phyloP scores from a whole-genome alignment of 2,113 vertebrate genomes.

The Capricornis sumatraensis region DNA sequence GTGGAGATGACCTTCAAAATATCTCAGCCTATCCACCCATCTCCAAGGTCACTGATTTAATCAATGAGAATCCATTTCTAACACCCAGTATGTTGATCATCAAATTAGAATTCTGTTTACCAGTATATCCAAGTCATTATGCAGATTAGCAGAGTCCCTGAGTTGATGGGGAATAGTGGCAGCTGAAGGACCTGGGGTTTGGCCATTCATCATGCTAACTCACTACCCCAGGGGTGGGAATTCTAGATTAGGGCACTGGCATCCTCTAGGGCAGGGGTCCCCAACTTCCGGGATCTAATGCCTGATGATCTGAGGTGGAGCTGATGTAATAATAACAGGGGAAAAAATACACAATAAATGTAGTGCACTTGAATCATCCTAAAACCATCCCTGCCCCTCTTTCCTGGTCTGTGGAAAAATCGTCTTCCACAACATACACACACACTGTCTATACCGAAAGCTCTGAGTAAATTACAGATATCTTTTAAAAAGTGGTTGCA shows the following conservation, averaged over 20 bases:
- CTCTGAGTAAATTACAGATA: not conserved
- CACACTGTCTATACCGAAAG: accelerated
- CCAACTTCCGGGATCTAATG: not conserved
- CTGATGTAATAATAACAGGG: not conserved
- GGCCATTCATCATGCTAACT: not conserved
- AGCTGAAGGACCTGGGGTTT: not conserved
- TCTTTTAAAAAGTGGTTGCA: not conserved
- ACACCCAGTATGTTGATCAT: no score
- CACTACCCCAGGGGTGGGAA: not conserved
- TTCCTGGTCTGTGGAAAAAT: not conserved
- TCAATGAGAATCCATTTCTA: not conserved
- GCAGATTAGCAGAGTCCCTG: not conserved
- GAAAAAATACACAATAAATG: not conserved
- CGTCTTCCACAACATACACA: accelerated
- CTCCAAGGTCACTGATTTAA: not conserved
- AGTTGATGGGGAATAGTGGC: not conserved
- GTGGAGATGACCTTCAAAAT: not conserved
- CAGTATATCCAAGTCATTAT: not conserved
- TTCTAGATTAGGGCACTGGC: not conserved
- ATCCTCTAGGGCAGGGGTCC: not conserved
- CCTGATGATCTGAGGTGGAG: not conserved
- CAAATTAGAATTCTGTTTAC: not conserved
- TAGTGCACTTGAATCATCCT: not conserved
- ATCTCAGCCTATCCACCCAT: accelerated
- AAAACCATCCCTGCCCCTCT: not conserved